A percentile compares a stretch with the other conserved stretches of the same genome.
These are phyloP conservation scores for Apteryx owenii DNA, from an alignment of 2,113 vertebrate species.

Conservation along the genomic window DNA sequence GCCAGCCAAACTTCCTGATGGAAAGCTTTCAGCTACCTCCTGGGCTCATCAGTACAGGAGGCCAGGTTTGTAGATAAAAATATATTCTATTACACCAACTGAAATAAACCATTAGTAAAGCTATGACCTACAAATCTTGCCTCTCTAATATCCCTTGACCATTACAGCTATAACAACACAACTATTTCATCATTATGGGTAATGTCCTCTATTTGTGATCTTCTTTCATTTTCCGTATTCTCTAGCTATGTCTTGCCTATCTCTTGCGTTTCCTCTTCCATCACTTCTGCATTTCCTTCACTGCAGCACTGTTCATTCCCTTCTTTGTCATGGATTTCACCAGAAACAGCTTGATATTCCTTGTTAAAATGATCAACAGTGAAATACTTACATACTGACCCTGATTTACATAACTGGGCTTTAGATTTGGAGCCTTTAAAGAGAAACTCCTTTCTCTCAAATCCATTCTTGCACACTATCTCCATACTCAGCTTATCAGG, in stretches of 20 bases:
- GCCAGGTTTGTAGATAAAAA: neutral
- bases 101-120: neutral
- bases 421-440: neutral
- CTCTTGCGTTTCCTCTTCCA: neutral
- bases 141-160: neutral
- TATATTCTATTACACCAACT: neutral
- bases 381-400: neutral
- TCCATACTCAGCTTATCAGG: neutral
- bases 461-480: neutral
- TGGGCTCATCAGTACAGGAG: neutral
- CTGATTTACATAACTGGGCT: neutral
- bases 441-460: neutral
- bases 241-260: neutral
- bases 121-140: neutral
- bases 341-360: neutral
- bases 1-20: neutral
- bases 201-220: neutral
- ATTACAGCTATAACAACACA: neutral
- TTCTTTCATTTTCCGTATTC: neutral
- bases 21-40: neutral
- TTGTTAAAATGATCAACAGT: neutral
- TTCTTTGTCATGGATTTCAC: neutral
- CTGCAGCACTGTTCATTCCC: neutral
- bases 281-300: neutral
- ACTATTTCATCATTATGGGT: neutral